A percentile compares a stretch with the other conserved stretches of the same genome.
Conservation (phyloP, 2,113 vertebrate species). For the Cynopterus brachyotis region DNA sequence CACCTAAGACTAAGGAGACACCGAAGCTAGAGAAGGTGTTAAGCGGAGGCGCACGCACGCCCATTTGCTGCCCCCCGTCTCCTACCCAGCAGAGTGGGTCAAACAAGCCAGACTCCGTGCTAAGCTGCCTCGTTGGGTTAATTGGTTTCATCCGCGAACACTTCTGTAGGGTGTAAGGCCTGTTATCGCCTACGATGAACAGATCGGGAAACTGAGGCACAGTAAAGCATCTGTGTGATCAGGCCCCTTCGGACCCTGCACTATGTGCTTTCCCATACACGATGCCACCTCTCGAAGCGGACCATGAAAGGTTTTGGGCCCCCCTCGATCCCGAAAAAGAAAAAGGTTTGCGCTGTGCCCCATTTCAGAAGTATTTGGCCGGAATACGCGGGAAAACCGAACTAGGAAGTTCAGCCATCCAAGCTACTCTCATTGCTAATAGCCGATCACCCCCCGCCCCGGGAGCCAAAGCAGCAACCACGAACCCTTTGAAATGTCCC, state of each 20-base stretch:
- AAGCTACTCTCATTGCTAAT: background rate
- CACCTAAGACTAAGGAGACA: background rate
- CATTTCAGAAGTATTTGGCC: background rate
- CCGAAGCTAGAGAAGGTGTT: background rate
- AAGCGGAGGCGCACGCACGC: fast-evolving
- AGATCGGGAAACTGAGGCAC: background rate
- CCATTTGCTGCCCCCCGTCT: background rate
- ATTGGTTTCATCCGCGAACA: background rate
- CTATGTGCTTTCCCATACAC: fast-evolving
- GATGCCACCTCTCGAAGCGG: fast-evolving
- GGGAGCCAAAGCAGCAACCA: background rate
- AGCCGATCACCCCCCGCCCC: background rate
- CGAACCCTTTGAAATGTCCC: background rate
- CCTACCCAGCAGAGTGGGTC: background rate
- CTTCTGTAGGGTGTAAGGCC: background rate
- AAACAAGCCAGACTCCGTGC: background rate
- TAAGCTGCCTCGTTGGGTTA: background rate
- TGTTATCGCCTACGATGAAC: background rate
- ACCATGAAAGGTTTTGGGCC: fast-evolving
- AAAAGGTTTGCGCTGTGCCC: background rate
- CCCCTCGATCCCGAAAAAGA: background rate
- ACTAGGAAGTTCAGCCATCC: background rate
- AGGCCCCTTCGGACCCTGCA: fast-evolving
- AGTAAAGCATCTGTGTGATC: background rate
- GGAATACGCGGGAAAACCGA: background rate